A percentile compares a stretch with the other conserved stretches of the same genome.
Conservation (phyloP, 1,140 invertebrate genomes). For the Neodiprion pinetum region DNA sequence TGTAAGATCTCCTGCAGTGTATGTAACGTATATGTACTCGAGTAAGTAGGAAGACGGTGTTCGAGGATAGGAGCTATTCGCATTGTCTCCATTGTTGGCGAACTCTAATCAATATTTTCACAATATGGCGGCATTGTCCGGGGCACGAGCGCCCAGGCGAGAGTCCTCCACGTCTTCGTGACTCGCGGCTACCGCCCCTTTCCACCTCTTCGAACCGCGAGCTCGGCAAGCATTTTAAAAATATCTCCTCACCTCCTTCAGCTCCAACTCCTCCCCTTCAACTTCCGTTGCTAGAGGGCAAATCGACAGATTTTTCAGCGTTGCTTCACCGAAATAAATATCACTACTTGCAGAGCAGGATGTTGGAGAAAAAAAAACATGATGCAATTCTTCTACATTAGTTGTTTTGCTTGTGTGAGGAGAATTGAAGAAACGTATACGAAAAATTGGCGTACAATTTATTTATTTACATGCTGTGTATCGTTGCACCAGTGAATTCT, state of each 20-base stretch:
- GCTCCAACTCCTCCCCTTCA: too few species aligned
- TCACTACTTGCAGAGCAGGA: too few species aligned
- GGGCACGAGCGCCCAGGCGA: conserved; percentile 46
- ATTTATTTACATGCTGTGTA: background rate
- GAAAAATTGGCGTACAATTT: background rate
- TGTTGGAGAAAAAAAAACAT: background rate
- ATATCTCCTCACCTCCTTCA: background rate
- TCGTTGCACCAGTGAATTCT: too few species aligned
- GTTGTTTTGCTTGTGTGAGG: background rate
- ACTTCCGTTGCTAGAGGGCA: too few species aligned
- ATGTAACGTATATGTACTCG: background rate
- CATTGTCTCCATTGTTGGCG: conserved; percentile 61
- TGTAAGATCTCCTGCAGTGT: too few species aligned
- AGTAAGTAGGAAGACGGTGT: background rate
- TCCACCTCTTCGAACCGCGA: conserved; percentile 2
- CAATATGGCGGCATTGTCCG: conserved; percentile 60
- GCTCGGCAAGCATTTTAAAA: conserved; percentile 3
- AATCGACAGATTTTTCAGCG: too few species aligned
- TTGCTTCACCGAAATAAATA: too few species aligned
- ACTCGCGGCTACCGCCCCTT: background rate
- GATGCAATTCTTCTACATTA: background rate
- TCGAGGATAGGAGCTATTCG: background rate
- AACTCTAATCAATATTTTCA: conserved; percentile 64
- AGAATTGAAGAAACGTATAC: background rate
- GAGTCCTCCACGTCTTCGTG: background rate